A percentile compares a stretch with the other conserved stretches of the same genome.
phyloP scores from a whole-genome alignment of 1,140 invertebrate species.

The Spodoptera litura region DNA sequence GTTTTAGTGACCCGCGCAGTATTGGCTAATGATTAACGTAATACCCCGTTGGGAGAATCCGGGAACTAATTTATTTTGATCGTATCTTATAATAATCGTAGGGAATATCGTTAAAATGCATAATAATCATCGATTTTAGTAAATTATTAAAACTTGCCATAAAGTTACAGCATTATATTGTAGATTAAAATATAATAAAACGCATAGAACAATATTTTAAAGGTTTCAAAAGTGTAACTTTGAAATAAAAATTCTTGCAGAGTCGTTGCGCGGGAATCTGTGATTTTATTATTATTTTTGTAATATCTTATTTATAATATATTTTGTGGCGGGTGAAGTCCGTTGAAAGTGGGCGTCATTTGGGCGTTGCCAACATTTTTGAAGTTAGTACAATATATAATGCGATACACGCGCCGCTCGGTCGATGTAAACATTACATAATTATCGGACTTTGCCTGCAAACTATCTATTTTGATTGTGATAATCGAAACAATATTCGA shows the following conservation, averaged over 20 bases:
- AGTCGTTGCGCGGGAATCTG: constrained; percentile 32
- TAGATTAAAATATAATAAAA: neutral
- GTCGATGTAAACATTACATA: neutral
- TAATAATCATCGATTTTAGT: constrained; percentile 21
- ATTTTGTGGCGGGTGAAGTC: constrained; percentile 9
- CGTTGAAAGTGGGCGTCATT: neutral
- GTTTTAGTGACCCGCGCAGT: constrained; percentile 13
- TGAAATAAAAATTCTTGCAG: constrained; percentile 30
- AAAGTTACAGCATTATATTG: constrained; percentile 18
- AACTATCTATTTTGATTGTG: constrained; percentile 40
- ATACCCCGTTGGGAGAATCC: neutral
- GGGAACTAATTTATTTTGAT: constrained; percentile 11
- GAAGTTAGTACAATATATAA: constrained; percentile 9
- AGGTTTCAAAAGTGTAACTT: constrained; percentile 9
- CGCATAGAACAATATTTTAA: neutral
- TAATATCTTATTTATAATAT: constrained; percentile 23
- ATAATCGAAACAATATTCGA: constrained; percentile 36
- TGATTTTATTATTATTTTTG: constrained; percentile 30
- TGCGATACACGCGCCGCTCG: constrained; percentile 7
- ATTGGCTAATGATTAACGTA: neutral
- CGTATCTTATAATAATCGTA: constrained; percentile 2
- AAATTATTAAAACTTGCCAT: constrained; percentile 36
- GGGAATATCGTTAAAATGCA: constrained; percentile 19
- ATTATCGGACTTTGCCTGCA: constrained; percentile 7
- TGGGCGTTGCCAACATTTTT: neutral